Base-by-base conservation (phyloP, 2,888 invertebrate species). In the Drosophila nigritarsus region DNA sequence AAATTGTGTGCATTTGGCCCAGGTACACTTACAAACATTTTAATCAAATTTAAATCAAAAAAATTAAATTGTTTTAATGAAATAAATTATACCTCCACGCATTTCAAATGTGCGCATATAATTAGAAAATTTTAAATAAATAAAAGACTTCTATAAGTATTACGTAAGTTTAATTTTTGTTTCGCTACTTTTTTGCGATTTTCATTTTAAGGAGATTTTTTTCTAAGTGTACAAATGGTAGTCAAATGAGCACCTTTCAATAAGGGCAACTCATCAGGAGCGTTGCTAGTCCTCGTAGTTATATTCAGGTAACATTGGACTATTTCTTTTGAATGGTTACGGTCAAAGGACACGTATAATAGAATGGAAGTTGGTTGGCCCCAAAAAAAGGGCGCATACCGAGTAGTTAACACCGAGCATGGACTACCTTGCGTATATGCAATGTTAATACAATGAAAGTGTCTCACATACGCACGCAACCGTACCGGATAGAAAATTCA, bases 311-410 rank as follows among this genome's bases (percentile, higher is more conserved):
- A 78, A 84, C 89, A 84, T 87, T 75, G 74, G 70, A 42, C 70
- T 72, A 85, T 80, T 83, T 78, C 77, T 69, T 82, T 72, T 45
- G 74, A 65, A 68, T 69, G 73, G 83, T 80, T 89, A 90, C 90
- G 91, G 84, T 84, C 84, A 78, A 75, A 83, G 84, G 82, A 80
- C 77, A 90, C 75, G 78, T 78, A 90, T 84, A 89, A 89, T 88
- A 75, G 87, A 84, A 85, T 74, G 85, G 51, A 77, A 73, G 75
- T 77, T 85, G 81, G 80, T 61, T 82, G 67, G 49, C 70, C 32
- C 50, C 15, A 24, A 58, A 69, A 76, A 81, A 66, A 75, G 75
- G 61, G 51, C 58, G 53, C 67, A 58, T 48, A 56, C 58, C 49
- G 27, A 69, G 36, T 61, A 71, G 79, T 63, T 73, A 77, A 75